Percentiles rank a stretch among this genome's conserved stretches.
Conservation (phyloP, 2,113 vertebrate genomes). For the Clarias macrocephalus region DNA sequence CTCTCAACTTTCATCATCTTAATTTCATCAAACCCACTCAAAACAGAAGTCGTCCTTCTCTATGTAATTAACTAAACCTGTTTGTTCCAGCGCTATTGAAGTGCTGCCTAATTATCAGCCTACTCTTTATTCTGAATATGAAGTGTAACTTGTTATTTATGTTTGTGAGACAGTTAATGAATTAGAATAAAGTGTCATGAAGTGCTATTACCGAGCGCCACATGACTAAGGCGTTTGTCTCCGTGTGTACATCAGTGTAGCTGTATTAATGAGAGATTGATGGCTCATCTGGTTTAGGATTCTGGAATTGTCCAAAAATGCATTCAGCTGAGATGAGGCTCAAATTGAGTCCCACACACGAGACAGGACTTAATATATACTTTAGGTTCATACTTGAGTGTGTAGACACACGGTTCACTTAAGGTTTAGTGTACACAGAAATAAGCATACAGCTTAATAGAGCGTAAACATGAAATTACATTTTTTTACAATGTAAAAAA, state of each 20-base stretch:
- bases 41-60: not conserved
- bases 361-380: not conserved
- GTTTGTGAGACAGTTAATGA: constrained; percentile 2
- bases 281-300: not conserved
- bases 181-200: not conserved
- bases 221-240: not conserved
- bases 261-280: not conserved
- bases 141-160: not conserved
- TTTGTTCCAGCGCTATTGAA: not conserved
- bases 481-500: not conserved
- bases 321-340: not conserved
- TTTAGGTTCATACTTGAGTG: not conserved
- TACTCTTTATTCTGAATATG: not conserved
- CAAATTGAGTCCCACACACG: not conserved
- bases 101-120: not conserved
- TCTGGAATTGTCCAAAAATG: not conserved
- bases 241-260: too few relatives aligned
- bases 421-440: not conserved
- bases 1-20: not conserved
- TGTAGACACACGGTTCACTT: not conserved
- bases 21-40: not conserved
- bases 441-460: not conserved
- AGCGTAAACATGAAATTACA: not conserved
- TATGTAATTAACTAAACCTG: not conserved
- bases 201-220: not conserved